Percentiles rank a stretch among this genome's conserved stretches.
Conservation (phyloP, 2,797 vertebrate genomes). For the Alcedo atthis region DNA sequence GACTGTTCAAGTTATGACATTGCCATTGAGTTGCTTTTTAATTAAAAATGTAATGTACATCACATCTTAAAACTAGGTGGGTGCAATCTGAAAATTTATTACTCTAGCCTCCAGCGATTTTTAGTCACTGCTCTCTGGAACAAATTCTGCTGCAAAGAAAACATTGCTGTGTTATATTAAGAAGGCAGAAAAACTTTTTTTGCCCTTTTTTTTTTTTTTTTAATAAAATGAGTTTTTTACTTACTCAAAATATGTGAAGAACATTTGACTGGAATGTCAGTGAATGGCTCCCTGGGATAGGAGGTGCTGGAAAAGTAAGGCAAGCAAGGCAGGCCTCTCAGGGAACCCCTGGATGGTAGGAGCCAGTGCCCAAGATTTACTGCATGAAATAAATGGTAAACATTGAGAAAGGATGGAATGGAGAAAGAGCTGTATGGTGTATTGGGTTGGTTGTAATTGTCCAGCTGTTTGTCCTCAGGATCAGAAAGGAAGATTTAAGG, state of each 20-base stretch:
- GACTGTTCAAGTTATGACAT: not conserved
- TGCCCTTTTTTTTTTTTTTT: not conserved
- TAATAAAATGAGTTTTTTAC: not conserved
- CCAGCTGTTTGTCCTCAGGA: not conserved
- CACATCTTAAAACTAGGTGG: not conserved
- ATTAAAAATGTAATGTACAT: not conserved
- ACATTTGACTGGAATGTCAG: not conserved
- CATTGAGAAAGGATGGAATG: not conserved
- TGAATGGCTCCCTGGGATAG: not conserved
- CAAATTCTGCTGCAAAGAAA: slow-evolving; percentile 25
- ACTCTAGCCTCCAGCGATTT: not conserved
- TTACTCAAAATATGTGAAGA: not conserved
- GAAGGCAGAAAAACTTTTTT: not conserved
- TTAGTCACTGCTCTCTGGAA: not conserved
- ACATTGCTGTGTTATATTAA: not conserved
- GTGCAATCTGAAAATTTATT: not conserved
- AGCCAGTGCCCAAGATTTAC: not conserved
- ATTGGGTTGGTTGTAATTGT: not conserved
- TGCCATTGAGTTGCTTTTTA: not conserved
- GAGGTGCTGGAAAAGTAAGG: not conserved
- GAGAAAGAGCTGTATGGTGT: not conserved
- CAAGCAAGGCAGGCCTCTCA: not conserved
- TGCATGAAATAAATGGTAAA: not conserved
- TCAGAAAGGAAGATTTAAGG: not conserved
- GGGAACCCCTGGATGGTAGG: not conserved